These are phyloP conservation scores for Myanophis thanlyinensis DNA, from an alignment of 2,113 vertebrate species.

Conservation along the genomic window DNA sequence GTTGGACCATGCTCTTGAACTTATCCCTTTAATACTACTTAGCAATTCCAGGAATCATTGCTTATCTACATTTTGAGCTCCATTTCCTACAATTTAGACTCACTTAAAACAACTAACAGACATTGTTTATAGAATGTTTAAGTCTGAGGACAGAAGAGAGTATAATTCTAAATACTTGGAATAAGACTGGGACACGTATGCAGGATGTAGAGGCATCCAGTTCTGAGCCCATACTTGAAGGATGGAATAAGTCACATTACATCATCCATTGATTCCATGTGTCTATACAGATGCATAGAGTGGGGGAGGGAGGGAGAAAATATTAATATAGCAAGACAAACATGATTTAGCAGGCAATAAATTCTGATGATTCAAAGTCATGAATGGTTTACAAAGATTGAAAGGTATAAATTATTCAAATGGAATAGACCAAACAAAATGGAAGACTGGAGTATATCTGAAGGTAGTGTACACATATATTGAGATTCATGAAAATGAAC, in stretches of 20 bases:
- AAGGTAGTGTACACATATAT: background rate
- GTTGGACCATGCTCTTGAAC: background rate
- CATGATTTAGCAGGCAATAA: background rate
- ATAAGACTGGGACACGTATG: background rate
- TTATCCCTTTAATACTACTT: background rate
- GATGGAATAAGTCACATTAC: background rate
- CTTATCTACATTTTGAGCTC: background rate
- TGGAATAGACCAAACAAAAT: background rate
- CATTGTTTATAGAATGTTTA: background rate
- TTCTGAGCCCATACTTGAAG: background rate
- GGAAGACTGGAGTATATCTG: background rate
- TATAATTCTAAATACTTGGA: background rate
- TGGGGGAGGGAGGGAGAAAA: background rate
- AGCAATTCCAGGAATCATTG: background rate
- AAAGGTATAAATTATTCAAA: background rate
- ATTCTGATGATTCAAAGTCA: background rate
- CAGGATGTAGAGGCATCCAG: background rate
- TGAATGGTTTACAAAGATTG: background rate
- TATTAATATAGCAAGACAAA: background rate
- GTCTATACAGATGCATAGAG: background rate
- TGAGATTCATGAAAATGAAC: background rate
- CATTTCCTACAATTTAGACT: background rate
- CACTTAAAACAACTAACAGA: background rate
- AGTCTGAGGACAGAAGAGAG: background rate
- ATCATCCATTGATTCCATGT: background rate